Evolutionary conservation across 1,140 invertebrate genomes (phyloP).

Genomic region (Asobara japonica): DNA sequence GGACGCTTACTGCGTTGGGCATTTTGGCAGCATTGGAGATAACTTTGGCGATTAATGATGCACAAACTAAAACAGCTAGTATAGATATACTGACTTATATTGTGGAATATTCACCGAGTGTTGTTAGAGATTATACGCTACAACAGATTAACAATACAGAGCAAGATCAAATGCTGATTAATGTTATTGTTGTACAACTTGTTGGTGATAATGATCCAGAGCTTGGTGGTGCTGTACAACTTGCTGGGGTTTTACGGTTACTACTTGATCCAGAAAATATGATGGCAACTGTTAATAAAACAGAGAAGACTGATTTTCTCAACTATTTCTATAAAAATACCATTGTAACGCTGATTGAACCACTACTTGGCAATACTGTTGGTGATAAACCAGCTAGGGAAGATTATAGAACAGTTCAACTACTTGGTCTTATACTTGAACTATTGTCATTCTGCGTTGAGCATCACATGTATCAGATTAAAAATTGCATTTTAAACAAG

Average conservation of each 20-base stretch:
- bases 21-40: constrained; percentile 95
- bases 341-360: constrained; percentile 94
- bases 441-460: constrained; percentile 99
- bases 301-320: constrained; percentile 97
- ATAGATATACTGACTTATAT: constrained; percentile 98
- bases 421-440: constrained; percentile 94
- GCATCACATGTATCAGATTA: constrained; percentile 99
- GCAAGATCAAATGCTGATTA: constrained; percentile 93
- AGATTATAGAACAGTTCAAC: constrained; percentile 95
- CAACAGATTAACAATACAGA: constrained; percentile 90
- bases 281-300: constrained; percentile 92
- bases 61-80: constrained; percentile 92
- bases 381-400: constrained; percentile 89
- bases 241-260: constrained; percentile 92
- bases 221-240: constrained; percentile 94
- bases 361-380: constrained; percentile 88
- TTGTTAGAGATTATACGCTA: constrained; percentile 96
- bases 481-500: constrained; percentile 97
- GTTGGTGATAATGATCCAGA: constrained; percentile 87
- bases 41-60: constrained; percentile 91
- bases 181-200: constrained; percentile 98
- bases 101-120: constrained; percentile 97
- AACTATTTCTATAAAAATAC: constrained; percentile 99
- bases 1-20: constrained; percentile 92
- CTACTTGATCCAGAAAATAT: constrained; percentile 99